Percentiles rank a stretch among this genome's conserved stretches.
Conservation (phyloP, 2,888 invertebrate species). For the Mythimna lalbum region DNA sequence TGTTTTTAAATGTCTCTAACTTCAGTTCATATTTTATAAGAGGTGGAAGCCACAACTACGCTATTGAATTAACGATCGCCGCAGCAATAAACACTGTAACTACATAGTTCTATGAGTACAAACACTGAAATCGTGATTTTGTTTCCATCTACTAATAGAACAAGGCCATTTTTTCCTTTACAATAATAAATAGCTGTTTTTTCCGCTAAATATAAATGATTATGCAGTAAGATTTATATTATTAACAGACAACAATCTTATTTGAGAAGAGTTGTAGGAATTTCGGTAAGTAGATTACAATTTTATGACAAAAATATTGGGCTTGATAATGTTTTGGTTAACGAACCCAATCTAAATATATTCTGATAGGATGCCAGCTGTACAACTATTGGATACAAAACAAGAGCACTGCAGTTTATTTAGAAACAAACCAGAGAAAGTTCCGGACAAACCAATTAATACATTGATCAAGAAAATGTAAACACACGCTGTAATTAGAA, state of each 20-base stretch:
- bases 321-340: conserved; percentile 51
- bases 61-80: conserved; percentile 40
- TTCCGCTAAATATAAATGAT: conserved; percentile 20
- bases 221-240: conserved; percentile 8
- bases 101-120: conserved; percentile 26
- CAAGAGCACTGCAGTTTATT: conserved; percentile 39
- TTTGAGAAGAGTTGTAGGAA: not conserved
- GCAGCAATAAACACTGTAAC: conserved; percentile 40
- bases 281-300: conserved; percentile 3
- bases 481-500: conserved; percentile 20
- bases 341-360: conserved; percentile 55
- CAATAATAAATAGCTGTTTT: conserved; percentile 27
- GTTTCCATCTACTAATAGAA: conserved; percentile 45
- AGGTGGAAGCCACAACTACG: conserved; percentile 15
- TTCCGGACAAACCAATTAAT: conserved; percentile 32
- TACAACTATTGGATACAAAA: conserved; percentile 41
- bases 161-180: conserved; percentile 50
- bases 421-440: conserved; percentile 41
- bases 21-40: conserved; percentile 13
- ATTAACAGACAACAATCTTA: conserved; percentile 22
- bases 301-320: conserved; percentile 42
- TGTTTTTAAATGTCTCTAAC: not conserved
- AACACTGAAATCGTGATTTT: conserved; percentile 45
- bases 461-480: conserved; percentile 34
- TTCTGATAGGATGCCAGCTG: conserved; percentile 42